Evolutionary conservation across 53 echinoderm and acorn worm genomes (phyloP).

Genomic region (Henricia sp.): DNA sequence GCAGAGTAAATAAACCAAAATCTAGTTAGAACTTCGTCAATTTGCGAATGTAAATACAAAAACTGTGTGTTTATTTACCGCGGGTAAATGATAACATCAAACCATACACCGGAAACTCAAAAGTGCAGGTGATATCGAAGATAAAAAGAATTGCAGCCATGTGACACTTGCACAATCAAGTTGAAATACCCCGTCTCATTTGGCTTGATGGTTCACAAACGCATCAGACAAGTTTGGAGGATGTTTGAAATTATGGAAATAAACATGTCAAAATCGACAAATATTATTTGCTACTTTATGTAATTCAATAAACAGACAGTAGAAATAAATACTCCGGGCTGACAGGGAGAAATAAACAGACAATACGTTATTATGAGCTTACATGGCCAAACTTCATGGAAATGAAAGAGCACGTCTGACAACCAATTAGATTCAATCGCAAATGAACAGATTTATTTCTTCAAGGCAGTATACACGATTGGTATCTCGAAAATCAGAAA

Average conservation of each 20-base stretch:
- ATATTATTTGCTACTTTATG: constrained; percentile 62
- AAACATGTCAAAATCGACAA: constrained; percentile 57
- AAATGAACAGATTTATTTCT: neutral
- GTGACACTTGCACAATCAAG: neutral
- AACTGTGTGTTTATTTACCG: constrained; percentile 50
- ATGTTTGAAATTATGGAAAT: constrained; percentile 52
- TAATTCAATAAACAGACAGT: constrained; percentile 54
- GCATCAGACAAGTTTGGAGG: neutral
- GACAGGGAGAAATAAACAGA: constrained; percentile 47
- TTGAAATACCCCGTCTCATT: neutral
- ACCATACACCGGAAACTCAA: constrained; percentile 41
- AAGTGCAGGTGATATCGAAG: constrained; percentile 39
- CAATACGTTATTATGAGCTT: neutral
- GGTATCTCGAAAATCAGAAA: neutral
- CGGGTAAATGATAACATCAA: constrained; percentile 58
- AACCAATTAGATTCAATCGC: neutral
- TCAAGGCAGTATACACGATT: neutral
- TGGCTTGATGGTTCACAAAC: neutral
- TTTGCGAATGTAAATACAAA: constrained; percentile 63
- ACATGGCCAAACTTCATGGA: neutral
- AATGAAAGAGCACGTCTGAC: constrained; percentile 4
- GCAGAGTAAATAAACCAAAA: constrained; percentile 58
- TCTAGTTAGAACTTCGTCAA: constrained; percentile 66
- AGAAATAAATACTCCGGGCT: constrained; percentile 20
- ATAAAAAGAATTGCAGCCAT: neutral